Evolutionary conservation across 2,888 invertebrate species (phyloP).

Genomic region (Monoplex corrugatus): DNA sequence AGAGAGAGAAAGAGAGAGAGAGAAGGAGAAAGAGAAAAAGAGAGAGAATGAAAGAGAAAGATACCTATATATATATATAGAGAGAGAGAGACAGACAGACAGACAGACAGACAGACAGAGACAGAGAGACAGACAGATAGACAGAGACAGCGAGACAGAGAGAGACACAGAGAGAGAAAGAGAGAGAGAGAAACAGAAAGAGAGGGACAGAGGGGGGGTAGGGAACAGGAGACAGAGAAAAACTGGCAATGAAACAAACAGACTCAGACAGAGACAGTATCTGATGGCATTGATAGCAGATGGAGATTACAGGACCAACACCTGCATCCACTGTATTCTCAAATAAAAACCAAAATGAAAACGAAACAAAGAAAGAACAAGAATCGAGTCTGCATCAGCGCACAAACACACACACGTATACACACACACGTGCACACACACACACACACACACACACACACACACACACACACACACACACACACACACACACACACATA

Average conservation of each 20-base stretch:
- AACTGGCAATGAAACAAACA: no score
- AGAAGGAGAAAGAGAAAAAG: not conserved
- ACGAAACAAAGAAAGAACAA: no score
- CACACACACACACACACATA: not conserved
- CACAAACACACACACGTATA: not conserved
- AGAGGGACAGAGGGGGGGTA: no score
- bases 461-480: not conserved
- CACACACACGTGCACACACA: not conserved
- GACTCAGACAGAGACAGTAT: no score
- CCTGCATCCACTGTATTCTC: no score
- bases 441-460: not conserved
- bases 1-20: not conserved
- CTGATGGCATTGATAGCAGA: no score
- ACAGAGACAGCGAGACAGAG: not conserved
- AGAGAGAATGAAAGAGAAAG: not conserved
- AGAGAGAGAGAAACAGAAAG: no score
- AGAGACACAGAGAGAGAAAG: not conserved
- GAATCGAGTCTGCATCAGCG: no score
- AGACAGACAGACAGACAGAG: not conserved
- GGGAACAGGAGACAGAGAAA: no score
- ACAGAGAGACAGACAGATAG: not conserved
- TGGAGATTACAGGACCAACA: no score
- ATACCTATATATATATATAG: not conserved
- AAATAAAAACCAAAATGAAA: no score
- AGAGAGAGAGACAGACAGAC: not conserved